phyloP scores from a whole-genome alignment of 2,113 vertebrate genomes.

The Anoplopoma fimbria region DNA sequence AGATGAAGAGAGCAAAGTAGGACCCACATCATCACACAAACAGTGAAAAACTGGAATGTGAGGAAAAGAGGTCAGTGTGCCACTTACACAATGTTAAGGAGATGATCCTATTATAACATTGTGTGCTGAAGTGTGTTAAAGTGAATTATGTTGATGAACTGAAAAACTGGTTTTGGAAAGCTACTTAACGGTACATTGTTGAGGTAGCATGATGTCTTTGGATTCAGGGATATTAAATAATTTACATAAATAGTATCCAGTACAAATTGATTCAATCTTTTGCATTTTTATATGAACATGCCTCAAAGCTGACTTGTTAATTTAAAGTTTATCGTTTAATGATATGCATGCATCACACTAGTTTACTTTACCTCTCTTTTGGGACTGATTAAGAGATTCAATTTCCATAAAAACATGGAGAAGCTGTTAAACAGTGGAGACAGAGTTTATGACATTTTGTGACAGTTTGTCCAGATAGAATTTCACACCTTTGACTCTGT shows the following conservation, averaged over 20 bases:
- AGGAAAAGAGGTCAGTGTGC: neutral
- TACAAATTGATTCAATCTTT: neutral
- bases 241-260: neutral
- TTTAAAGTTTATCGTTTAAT: slow-evolving; percentile 1
- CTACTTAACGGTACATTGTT: neutral
- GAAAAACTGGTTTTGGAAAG: too few species aligned
- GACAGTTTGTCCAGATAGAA: neutral
- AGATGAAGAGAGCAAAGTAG: neutral
- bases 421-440: neutral
- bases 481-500: neutral
- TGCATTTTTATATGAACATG: neutral
- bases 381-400: neutral
- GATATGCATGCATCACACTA: neutral
- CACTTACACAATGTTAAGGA: neutral
- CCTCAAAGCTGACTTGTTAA: neutral
- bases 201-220: neutral
- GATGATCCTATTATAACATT: neutral
- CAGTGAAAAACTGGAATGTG: neutral
- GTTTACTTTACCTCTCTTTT: neutral
- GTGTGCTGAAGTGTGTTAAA: neutral
- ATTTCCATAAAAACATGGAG: neutral
- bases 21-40: neutral
- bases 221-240: neutral
- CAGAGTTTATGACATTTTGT: neutral
- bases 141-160: neutral